Percentiles rank a stretch among this genome's conserved stretches.
These are phyloP conservation scores for Aptenodytes patagonicus DNA, from an alignment of 2,113 vertebrate species.

Conservation along the genomic window DNA sequence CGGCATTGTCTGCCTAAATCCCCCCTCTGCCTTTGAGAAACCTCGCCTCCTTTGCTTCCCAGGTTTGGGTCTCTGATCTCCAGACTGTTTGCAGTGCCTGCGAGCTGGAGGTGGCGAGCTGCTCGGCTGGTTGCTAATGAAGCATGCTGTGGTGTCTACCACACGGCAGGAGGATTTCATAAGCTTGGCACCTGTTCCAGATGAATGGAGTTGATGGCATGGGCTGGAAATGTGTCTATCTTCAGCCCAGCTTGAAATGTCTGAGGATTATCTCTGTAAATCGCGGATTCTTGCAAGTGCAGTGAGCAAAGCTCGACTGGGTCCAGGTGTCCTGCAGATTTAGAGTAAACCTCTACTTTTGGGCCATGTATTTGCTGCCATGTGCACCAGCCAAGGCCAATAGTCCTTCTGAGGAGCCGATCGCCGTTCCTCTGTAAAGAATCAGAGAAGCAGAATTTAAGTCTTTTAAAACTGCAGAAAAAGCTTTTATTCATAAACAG, in stretches of 20 bases:
- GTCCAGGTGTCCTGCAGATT: constrained; percentile 49
- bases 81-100: constrained; percentile 47
- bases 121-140: constrained; percentile 52
- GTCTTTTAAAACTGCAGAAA: not conserved
- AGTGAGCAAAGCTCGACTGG: not conserved
- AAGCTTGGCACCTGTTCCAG: constrained; percentile 43
- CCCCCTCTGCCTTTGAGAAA: constrained; percentile 53
- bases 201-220: constrained; percentile 69
- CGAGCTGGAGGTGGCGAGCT: constrained; percentile 36
- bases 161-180: constrained; percentile 45
- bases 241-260: constrained; percentile 43
- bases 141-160: constrained; percentile 40
- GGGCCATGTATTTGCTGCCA: not conserved
- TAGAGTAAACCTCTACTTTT: not conserved
- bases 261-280: constrained; percentile 55
- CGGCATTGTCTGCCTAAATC: constrained; percentile 48
- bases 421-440: not conserved
- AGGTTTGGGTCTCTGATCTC: constrained; percentile 20
- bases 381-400: not conserved
- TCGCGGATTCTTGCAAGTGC: not conserved
- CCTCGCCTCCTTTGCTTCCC: not conserved
- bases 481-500: not conserved
- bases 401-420: not conserved
- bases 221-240: constrained; percentile 41
- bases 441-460: not conserved